These are phyloP conservation scores for Corythornis vintsioides DNA, from an alignment of 2,113 vertebrate species.

Conservation along the genomic window DNA sequence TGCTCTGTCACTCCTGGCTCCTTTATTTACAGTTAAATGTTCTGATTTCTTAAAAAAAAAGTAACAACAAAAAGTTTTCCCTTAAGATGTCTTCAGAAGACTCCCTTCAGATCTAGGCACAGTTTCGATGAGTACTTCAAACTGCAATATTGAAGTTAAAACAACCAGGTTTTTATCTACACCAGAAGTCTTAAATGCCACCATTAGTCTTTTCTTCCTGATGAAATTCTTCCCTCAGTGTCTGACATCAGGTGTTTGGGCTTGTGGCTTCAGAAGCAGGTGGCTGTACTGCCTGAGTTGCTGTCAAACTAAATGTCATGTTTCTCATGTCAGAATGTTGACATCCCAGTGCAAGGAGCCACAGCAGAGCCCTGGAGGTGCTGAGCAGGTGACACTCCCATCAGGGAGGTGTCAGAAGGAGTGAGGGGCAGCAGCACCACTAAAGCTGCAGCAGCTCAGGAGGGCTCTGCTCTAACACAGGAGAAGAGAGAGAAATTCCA, in stretches of 20 bases:
- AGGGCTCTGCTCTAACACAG: neutral
- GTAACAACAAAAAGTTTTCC: neutral
- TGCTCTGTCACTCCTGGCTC: neutral
- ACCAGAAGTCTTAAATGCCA: neutral
- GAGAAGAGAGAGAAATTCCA: neutral
- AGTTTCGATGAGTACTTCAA: neutral
- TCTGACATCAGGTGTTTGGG: neutral
- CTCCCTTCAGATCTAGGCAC: neutral
- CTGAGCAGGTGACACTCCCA: neutral
- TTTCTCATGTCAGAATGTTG: accelerated
- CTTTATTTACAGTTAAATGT: neutral
- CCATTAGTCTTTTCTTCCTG: neutral
- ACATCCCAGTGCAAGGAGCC: neutral
- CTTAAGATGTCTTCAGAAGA: neutral
- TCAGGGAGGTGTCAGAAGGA: neutral
- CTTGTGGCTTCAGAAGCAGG: neutral
- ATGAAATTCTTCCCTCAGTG: neutral
- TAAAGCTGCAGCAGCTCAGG: too few relatives aligned
- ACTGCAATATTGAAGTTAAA: neutral
- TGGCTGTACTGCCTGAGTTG: neutral
- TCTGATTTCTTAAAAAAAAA: neutral
- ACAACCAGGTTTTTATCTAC: neutral
- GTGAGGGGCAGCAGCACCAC: accelerated
- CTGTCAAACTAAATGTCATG: neutral
- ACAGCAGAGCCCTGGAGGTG: neutral